A percentile compares a stretch with the other conserved stretches of the same genome.
These are phyloP conservation scores for Mustela nigripes DNA, from an alignment of 2,113 vertebrate genomes.

Conservation along the genomic window DNA sequence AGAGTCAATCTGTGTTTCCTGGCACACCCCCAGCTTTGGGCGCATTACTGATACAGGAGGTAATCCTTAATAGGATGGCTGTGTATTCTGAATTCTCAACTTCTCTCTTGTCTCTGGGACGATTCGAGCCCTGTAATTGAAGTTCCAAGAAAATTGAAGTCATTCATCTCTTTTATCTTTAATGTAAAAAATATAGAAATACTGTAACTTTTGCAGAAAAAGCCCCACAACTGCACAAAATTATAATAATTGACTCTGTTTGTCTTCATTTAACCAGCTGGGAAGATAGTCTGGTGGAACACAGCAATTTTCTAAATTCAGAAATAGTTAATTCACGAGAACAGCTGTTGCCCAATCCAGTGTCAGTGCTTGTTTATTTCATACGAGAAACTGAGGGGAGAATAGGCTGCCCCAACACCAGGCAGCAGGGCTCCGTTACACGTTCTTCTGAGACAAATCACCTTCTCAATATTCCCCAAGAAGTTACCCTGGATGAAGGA, in stretches of 20 bases:
- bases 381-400: background rate
- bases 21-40: background rate
- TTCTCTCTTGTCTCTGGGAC: constrained; percentile 38
- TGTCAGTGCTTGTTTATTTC: background rate
- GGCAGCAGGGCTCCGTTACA: fast-evolving
- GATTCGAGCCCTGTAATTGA: constrained; percentile 60
- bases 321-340: constrained; percentile 68
- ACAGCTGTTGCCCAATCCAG: constrained; percentile 73
- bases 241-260: constrained; percentile 83
- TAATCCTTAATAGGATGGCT: background rate
- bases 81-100: background rate
- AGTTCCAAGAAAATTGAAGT: constrained; percentile 70
- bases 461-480: background rate
- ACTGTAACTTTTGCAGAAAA: constrained; percentile 75
- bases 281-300: constrained; percentile 65
- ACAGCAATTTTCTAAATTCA: constrained; percentile 77
- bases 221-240: constrained; percentile 65
- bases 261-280: constrained; percentile 80
- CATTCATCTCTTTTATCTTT: constrained; percentile 80
- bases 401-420: background rate
- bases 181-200: constrained; percentile 83
- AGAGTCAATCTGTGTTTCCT: background rate
- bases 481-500: background rate
- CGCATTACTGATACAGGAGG: background rate
- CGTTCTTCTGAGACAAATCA: too few relatives aligned